phyloP scores from a whole-genome alignment of 2,888 invertebrate species.

The Anorthoa munda region DNA sequence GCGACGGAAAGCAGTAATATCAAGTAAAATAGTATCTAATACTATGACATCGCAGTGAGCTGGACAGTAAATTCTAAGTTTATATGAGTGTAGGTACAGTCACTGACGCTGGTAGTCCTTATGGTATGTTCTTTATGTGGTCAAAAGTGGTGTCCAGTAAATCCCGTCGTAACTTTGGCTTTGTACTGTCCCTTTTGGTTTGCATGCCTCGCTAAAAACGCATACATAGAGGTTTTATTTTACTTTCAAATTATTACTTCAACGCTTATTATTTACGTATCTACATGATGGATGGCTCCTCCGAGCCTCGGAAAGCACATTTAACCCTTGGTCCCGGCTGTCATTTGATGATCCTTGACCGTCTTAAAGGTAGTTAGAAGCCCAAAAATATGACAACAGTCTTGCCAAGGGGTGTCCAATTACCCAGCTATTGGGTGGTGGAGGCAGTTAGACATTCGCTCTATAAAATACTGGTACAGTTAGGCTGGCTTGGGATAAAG shows the following conservation, averaged over 20 bases:
- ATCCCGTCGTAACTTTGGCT: slow-evolving; percentile 36
- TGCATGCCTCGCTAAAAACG: slow-evolving; percentile 18
- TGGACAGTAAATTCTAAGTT: slow-evolving; percentile 68
- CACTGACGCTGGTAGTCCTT: slow-evolving; percentile 30
- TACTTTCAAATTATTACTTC: not conserved
- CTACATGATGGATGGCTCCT: too few species aligned
- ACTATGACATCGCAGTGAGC: slow-evolving; percentile 62
- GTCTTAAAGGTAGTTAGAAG: too few species aligned
- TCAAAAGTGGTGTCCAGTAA: slow-evolving; percentile 32
- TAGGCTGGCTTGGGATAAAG: too few species aligned
- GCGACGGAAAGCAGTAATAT: slow-evolving; percentile 69
- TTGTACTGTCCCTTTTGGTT: slow-evolving; percentile 12
- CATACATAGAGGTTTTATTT: not conserved
- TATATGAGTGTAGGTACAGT: slow-evolving; percentile 60
- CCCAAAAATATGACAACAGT: too few species aligned
- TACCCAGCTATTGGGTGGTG: too few species aligned
- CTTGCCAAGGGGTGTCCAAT: too few species aligned
- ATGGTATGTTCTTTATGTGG: slow-evolving; percentile 53
- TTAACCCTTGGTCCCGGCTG: too few species aligned
- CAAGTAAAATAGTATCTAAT: slow-evolving; percentile 69
- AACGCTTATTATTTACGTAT: too few species aligned
- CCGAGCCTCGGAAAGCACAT: too few species aligned
- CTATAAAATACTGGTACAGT: too few species aligned
- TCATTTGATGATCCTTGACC: too few species aligned
- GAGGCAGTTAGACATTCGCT: too few species aligned